Evolutionary conservation across 2,888 invertebrate species (phyloP).

Genomic region (Drosophila neonasuta): DNA sequence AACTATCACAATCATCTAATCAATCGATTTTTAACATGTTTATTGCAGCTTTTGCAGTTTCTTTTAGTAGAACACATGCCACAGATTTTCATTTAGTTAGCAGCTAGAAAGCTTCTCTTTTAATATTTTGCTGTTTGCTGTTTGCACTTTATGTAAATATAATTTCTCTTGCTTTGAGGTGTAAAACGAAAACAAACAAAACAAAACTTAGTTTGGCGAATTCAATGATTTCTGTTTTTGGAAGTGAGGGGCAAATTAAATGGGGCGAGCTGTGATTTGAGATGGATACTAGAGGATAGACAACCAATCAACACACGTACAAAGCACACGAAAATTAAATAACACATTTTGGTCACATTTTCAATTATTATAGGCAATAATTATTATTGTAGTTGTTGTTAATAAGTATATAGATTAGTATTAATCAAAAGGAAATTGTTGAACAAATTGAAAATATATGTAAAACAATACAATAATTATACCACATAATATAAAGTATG

Average conservation of each 20-base stretch:
- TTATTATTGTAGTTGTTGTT: conserved; percentile 25
- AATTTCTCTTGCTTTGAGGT: conserved; percentile 12
- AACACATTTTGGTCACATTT: conserved; percentile 42
- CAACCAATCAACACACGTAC: conserved; percentile 55
- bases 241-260: conserved; percentile 12
- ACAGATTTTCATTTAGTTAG: conserved; percentile 62
- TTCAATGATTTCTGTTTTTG: conserved; percentile 14
- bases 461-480: conserved; percentile 39
- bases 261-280: background rate
- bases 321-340: conserved; percentile 53
- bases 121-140: conserved; percentile 9
- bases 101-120: conserved; percentile 6
- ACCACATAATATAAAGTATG: conserved; percentile 17
- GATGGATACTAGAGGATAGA: conserved; percentile 9
- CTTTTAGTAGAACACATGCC: conserved; percentile 64
- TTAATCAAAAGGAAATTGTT: conserved; percentile 30
- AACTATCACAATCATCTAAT: conserved; percentile 1
- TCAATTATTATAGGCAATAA: conserved; percentile 42
- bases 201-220: conserved; percentile 12
- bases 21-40: conserved; percentile 22
- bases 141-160: conserved; percentile 15
- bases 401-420: conserved; percentile 36
- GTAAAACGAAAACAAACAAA: conserved; percentile 24
- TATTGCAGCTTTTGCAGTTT: background rate
- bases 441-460: conserved; percentile 22